phyloP scores from a whole-genome alignment of 2,888 invertebrate species.

The Caenorhabditis drosophilae region DNA sequence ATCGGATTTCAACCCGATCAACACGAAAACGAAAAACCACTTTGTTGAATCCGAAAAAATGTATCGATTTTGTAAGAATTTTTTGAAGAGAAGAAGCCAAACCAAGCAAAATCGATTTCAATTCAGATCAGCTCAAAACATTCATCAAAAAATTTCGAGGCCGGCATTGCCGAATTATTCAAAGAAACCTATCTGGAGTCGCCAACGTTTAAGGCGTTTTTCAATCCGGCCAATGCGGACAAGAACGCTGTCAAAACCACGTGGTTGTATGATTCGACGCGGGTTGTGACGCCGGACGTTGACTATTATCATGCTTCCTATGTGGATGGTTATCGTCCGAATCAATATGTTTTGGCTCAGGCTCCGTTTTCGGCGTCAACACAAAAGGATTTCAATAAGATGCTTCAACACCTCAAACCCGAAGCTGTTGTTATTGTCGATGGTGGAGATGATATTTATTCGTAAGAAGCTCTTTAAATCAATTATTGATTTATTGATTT shows the following conservation, averaged over 20 bases:
- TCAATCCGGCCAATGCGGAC: constrained; percentile 29
- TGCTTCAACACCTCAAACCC: constrained; percentile 20
- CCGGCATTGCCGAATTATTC: constrained; percentile 18
- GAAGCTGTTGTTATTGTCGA: constrained; percentile 24
- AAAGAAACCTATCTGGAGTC: constrained; percentile 24
- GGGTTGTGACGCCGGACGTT: constrained; percentile 22
- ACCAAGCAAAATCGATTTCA: background rate
- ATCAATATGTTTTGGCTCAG: constrained; percentile 37
- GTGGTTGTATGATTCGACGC: constrained; percentile 29
- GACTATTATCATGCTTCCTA: constrained; percentile 34
- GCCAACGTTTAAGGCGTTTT: constrained; percentile 20
- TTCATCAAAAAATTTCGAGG: constrained; percentile 18
- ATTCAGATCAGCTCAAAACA: constrained; percentile 5
- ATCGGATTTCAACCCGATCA: constrained; percentile 26
- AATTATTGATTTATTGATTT: background rate
- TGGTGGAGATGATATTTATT: constrained; percentile 9
- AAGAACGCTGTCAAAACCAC: constrained; percentile 32
- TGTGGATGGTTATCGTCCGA: constrained; percentile 19
- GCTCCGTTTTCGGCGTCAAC: constrained; percentile 14
- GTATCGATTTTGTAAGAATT: constrained; percentile 20
- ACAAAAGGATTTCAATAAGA: constrained; percentile 27
- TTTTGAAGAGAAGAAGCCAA: background rate
- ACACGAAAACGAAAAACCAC: constrained; percentile 34
- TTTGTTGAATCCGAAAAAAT: constrained; percentile 33
- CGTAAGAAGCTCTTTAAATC: too few species aligned